These are phyloP conservation scores for Leuciscus waleckii DNA, from an alignment of 2,797 vertebrate species.

Conservation along the genomic window DNA sequence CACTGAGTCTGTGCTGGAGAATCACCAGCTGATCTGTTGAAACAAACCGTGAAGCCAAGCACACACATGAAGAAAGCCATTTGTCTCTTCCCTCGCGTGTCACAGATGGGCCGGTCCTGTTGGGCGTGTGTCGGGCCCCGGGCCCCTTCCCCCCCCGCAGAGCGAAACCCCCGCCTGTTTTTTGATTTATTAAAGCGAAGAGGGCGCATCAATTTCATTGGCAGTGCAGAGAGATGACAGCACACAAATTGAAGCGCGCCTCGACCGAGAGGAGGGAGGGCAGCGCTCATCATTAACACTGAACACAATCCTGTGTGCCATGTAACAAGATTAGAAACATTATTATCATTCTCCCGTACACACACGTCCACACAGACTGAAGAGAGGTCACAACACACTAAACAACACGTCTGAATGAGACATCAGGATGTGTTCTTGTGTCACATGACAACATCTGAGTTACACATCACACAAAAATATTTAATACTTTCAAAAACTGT, in stretches of 20 bases:
- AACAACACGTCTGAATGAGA: background rate
- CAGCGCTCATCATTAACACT: slow-evolving; percentile 78
- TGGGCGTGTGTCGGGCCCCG: slow-evolving; percentile 51
- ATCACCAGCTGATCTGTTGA: background rate
- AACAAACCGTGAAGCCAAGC: background rate
- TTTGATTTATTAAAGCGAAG: slow-evolving; percentile 84
- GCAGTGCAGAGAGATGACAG: slow-evolving; percentile 79
- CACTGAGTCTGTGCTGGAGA: too few species aligned
- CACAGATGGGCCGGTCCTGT: slow-evolving; percentile 58
- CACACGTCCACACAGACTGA: slow-evolving; percentile 61
- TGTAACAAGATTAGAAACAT: slow-evolving; percentile 84
- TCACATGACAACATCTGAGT: background rate
- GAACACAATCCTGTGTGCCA: slow-evolving; percentile 79
- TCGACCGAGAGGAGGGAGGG: slow-evolving; percentile 68
- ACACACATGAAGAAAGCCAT: slow-evolving; percentile 3
- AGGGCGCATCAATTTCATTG: slow-evolving; percentile 78
- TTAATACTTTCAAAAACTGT: background rate
- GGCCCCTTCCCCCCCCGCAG: slow-evolving; percentile 61
- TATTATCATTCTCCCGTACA: slow-evolving; percentile 74
- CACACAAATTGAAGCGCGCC: slow-evolving; percentile 85
- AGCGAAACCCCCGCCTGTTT: slow-evolving; percentile 68
- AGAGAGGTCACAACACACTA: background rate
- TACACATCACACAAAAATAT: background rate
- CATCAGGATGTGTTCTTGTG: background rate
- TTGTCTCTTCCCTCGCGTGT: slow-evolving; percentile 3